Evolutionary conservation across 2,797 vertebrate genomes (phyloP).

Genomic region (Alouatta caraya): DNA sequence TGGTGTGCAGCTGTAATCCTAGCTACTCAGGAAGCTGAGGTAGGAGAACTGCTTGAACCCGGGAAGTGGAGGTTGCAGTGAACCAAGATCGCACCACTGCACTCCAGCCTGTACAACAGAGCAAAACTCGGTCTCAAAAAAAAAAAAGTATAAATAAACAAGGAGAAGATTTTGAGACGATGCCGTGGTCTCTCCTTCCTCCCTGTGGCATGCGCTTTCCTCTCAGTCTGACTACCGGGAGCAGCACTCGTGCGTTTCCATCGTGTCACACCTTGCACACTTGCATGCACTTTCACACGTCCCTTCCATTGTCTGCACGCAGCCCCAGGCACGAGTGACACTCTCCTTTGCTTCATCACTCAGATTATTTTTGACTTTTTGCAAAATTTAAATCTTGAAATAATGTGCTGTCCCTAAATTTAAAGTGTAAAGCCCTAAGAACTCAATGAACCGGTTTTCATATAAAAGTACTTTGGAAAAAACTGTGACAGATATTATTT

Average conservation of each 20-base stretch:
- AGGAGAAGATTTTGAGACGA: no score
- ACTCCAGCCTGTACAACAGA: no score
- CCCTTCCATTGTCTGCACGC: background rate
- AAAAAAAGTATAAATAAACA: no score
- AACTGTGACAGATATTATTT: background rate
- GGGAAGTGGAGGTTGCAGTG: no score
- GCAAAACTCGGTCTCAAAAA: no score
- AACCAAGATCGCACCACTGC: no score
- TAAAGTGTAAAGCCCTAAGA: background rate
- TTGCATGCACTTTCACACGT: no score
- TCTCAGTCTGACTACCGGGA: rapidly evolving
- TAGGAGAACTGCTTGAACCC: no score
- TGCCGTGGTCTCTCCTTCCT: rapidly evolving
- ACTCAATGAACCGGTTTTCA: background rate
- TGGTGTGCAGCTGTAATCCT: no score
- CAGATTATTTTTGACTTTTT: background rate
- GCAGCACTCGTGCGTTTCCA: rapidly evolving
- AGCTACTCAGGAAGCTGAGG: no score
- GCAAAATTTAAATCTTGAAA: background rate
- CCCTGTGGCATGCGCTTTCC: background rate
- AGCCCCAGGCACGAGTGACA: rapidly evolving
- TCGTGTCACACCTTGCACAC: rapidly evolving
- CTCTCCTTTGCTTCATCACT: background rate
- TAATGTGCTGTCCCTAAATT: background rate
- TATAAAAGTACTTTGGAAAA: background rate